phyloP scores from a whole-genome alignment of 2,113 vertebrate genomes.

The Nothocercus julius region DNA sequence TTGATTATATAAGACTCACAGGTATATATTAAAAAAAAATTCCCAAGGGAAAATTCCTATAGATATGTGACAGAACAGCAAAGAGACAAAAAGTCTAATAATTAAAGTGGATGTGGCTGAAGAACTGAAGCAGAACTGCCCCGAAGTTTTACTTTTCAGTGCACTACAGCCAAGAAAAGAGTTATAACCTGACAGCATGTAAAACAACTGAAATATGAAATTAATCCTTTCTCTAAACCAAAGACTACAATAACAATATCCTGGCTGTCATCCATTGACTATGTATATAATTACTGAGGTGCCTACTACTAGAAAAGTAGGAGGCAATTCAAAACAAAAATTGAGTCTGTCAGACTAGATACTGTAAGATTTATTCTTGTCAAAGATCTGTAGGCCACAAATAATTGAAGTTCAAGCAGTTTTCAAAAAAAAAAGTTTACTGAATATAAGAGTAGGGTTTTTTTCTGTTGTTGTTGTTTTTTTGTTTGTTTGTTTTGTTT shows the following conservation, averaged over 20 bases:
- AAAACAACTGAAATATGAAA: conserved; percentile 59
- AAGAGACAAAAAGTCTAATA: conserved; percentile 8
- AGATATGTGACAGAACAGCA: neutral
- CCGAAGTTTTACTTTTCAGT: conserved; percentile 15
- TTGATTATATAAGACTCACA: neutral
- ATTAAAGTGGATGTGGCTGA: conserved; percentile 23
- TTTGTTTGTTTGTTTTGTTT: neutral
- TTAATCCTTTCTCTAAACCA: conserved; percentile 43
- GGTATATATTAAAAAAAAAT: neutral
- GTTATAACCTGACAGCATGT: conserved; percentile 27
- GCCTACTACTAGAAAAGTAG: conserved; percentile 48
- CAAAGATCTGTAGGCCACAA: conserved; percentile 28
- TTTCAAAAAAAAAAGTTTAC: neutral
- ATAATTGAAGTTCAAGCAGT: conserved; percentile 23
- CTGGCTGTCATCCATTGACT: conserved; percentile 15
- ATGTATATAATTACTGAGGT: conserved; percentile 25
- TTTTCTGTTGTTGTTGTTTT: neutral
- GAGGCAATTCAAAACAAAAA: conserved; percentile 55
- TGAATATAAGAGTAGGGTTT: neutral
- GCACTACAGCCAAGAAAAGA: conserved; percentile 13
- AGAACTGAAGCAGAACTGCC: conserved; percentile 3
- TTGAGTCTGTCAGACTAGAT: conserved; percentile 24
- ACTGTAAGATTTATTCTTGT: conserved; percentile 5
- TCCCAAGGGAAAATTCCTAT: neutral
- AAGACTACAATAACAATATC: conserved; percentile 29